Conservation (phyloP, 2,888 invertebrate species). For the Eupeodes luniger region DNA sequence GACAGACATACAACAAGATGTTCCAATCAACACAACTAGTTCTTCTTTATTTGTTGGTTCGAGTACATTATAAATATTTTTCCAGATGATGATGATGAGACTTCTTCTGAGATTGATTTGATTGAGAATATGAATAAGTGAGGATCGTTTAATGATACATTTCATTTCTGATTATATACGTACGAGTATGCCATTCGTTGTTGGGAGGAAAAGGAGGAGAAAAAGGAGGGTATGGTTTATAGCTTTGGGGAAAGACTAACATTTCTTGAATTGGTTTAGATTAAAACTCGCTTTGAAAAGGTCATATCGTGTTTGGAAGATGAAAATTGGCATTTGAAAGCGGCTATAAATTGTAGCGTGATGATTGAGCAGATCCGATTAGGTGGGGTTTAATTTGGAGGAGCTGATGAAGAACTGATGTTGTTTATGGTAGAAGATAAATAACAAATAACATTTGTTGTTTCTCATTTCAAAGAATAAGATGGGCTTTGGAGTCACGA, state of each 20-base stretch:
- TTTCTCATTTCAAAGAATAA: no score
- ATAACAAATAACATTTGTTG: no score
- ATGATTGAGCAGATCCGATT: conserved; percentile 30
- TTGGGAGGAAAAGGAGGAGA: not conserved
- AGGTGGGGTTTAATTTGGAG: not conserved
- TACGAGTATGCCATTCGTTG: not conserved
- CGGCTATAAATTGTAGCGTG: conserved; percentile 15
- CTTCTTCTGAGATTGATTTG: conserved; percentile 39
- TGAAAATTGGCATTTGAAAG: conserved; percentile 55
- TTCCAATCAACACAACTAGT: conserved; percentile 36
- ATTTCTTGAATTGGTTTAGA: conserved; percentile 45
- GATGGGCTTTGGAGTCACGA: no score
- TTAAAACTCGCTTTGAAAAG: conserved; percentile 27
- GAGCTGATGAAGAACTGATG: no score
- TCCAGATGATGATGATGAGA: conserved; percentile 6
- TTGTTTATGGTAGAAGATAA: no score
- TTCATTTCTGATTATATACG: conserved; percentile 25
- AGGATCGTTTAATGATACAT: conserved; percentile 49
- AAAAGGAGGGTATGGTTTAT: not conserved
- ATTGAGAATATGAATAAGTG: conserved; percentile 27
- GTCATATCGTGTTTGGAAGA: conserved; percentile 48
- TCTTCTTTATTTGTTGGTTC: not conserved
- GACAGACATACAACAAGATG: conserved; percentile 47
- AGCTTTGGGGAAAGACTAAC: not conserved
- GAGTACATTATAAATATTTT: conserved; percentile 6